Conservation (phyloP, 2,113 vertebrate species). For the Cebus imitator region DNA sequence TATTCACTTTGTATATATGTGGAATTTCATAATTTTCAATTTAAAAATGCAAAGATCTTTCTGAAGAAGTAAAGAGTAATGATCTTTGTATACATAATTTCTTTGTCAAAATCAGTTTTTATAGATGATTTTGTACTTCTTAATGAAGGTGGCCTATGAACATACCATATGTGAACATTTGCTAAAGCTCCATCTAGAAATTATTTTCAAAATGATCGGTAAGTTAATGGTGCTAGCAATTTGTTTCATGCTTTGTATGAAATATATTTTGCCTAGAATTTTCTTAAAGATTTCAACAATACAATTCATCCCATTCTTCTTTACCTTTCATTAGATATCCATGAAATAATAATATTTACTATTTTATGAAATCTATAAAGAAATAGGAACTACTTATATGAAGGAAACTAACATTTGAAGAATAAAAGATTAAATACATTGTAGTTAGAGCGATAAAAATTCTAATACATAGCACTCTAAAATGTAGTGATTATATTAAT, state of each 20-base stretch:
- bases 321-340: neutral
- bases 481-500: neutral
- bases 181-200: neutral
- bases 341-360: neutral
- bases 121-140: neutral
- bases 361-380: neutral
- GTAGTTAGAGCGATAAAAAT: neutral
- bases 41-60: neutral
- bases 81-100: neutral
- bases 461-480: neutral
- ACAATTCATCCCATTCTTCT: neutral
- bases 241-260: neutral
- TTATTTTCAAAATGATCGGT: constrained; percentile 8
- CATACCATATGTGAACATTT: neutral
- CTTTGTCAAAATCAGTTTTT: neutral
- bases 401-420: neutral
- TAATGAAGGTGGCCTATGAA: neutral
- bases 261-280: constrained; percentile 10
- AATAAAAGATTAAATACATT: neutral
- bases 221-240: neutral
- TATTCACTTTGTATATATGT: neutral
- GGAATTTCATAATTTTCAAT: neutral
- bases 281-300: neutral
- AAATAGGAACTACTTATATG: neutral
- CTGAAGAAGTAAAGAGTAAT: neutral